Evolutionary conservation across 2,888 invertebrate species (phyloP).

Genomic region (Epinotia brunnichana): DNA sequence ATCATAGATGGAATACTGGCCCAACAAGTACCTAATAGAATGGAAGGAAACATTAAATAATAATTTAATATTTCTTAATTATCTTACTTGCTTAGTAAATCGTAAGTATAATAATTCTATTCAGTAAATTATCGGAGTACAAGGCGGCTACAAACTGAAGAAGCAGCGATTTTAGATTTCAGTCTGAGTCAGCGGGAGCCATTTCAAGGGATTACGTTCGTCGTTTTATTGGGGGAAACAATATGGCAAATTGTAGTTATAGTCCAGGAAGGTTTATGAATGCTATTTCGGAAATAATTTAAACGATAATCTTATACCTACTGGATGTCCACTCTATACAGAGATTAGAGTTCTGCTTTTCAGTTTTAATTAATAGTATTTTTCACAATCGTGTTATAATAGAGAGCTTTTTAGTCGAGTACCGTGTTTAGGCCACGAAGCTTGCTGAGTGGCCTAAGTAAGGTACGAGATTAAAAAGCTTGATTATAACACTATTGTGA

Average conservation of each 20-base stretch:
- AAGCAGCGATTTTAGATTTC: constrained; percentile 37
- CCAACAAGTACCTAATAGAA: not conserved
- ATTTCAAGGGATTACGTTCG: constrained; percentile 27
- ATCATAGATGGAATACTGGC: too few species aligned
- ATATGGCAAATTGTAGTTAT: constrained; percentile 1
- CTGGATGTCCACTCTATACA: too few species aligned
- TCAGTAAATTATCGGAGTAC: constrained; percentile 13
- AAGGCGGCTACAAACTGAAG: constrained; percentile 28
- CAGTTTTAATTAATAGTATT: too few species aligned
- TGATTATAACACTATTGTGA: too few species aligned
- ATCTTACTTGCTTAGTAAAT: not conserved
- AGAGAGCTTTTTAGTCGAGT: too few species aligned
- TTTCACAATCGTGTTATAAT: too few species aligned
- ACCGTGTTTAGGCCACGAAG: too few species aligned
- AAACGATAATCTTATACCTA: too few species aligned
- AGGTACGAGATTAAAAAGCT: too few species aligned
- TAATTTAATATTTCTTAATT: not conserved
- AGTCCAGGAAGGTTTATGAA: not conserved
- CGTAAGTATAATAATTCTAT: constrained; percentile 14
- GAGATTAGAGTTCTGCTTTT: too few species aligned
- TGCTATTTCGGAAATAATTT: not conserved
- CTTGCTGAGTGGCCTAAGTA: too few species aligned
- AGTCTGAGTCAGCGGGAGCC: constrained; percentile 23
- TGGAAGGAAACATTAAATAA: not conserved
- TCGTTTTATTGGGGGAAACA: constrained; percentile 29